phyloP scores from a whole-genome alignment of 1,140 invertebrate species.

The Leptinotarsa defecta region DNA sequence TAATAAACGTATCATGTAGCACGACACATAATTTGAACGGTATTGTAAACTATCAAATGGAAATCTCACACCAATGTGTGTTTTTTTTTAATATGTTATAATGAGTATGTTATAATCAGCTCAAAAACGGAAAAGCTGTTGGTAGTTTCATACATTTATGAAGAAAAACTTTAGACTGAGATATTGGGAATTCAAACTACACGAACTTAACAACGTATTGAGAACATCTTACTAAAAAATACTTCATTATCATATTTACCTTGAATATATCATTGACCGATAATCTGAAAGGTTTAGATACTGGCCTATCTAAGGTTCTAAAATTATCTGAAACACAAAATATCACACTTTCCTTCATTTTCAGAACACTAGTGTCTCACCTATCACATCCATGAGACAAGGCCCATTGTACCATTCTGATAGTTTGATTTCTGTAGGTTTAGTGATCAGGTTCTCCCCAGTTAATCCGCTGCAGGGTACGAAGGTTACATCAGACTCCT shows the following conservation, averaged over 20 bases:
- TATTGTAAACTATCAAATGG: no score
- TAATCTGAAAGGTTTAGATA: slow-evolving; percentile 88
- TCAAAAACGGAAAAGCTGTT: neutral
- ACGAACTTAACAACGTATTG: no score
- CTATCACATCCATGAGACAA: slow-evolving; percentile 80
- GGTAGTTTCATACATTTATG: neutral
- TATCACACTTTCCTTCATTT: neutral
- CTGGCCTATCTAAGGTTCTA: slow-evolving; percentile 79
- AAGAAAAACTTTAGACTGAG: neutral
- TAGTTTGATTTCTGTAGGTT: slow-evolving; percentile 70
- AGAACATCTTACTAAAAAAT: neutral
- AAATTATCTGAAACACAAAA: slow-evolving; percentile 69
- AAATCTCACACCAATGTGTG: no score
- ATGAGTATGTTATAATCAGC: neutral
- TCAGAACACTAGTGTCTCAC: slow-evolving; percentile 54
- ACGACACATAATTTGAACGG: no score
- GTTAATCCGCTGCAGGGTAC: slow-evolving; percentile 95
- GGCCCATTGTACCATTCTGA: slow-evolving; percentile 86
- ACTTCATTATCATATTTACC: slow-evolving; percentile 37
- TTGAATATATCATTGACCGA: slow-evolving; percentile 95
- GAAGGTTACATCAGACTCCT: slow-evolving; percentile 85
- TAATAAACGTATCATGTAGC: no score
- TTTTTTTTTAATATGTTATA: no score
- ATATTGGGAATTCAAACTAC: neutral
- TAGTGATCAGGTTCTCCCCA: slow-evolving; percentile 86